Evolutionary conservation across 2,888 invertebrate genomes (phyloP).

Genomic region (Meta bourneti): DNA sequence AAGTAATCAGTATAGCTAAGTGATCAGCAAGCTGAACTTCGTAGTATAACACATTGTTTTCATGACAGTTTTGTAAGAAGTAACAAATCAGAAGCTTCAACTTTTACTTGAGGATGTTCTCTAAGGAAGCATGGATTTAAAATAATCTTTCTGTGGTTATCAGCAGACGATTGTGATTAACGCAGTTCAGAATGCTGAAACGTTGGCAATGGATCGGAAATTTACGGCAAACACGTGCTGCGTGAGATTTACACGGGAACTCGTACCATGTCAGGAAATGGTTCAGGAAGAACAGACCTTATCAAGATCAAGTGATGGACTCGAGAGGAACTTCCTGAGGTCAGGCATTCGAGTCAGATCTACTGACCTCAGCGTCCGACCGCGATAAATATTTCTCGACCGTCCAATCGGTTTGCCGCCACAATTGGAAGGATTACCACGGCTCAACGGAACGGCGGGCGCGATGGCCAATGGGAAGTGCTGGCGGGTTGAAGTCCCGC

Average conservation of each 20-base stretch:
- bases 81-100: too few relatives aligned
- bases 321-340: constrained; percentile 57
- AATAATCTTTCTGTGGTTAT: too few relatives aligned
- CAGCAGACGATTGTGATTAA: too few relatives aligned
- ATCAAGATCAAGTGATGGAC: constrained; percentile 70
- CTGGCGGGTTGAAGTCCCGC: constrained; percentile 15
- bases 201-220: neutral
- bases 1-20: too few relatives aligned
- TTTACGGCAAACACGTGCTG: neutral
- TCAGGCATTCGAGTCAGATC: constrained; percentile 61
- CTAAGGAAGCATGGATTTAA: too few relatives aligned
- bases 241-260: constrained; percentile 7
- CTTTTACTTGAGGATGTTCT: too few relatives aligned
- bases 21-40: too few relatives aligned
- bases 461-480: constrained; percentile 40
- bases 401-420: constrained; percentile 75
- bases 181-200: too few relatives aligned
- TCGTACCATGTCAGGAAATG: constrained; percentile 62
- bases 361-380: constrained; percentile 69
- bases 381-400: constrained; percentile 71
- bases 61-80: too few relatives aligned
- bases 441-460: constrained; percentile 49
- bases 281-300: constrained; percentile 67
- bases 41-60: too few relatives aligned
- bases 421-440: constrained; percentile 70